A percentile compares a stretch with the other conserved stretches of the same genome.
Conservation (phyloP, 2,797 vertebrate genomes). For the Iguana delicatissima region DNA sequence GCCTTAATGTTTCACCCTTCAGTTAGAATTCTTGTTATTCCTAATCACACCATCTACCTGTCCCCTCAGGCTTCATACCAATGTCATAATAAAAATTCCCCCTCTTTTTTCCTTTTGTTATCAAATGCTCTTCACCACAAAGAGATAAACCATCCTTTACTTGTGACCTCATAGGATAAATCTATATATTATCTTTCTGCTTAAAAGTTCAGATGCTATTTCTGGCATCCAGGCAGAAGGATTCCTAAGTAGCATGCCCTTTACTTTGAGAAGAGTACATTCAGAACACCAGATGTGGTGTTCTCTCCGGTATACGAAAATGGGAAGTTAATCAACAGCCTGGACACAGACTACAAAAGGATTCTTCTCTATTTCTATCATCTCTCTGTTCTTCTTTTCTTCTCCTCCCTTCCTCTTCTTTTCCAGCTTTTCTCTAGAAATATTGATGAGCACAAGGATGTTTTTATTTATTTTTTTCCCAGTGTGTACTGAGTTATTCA, state of each 20-base stretch:
- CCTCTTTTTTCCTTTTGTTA: not conserved
- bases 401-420: not conserved
- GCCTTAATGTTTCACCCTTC: conserved; percentile 10
- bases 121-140: not conserved
- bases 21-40: not conserved
- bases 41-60: not conserved
- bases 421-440: conserved; percentile 13
- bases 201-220: conserved; percentile 34
- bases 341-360: conserved; percentile 8
- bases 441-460: not conserved
- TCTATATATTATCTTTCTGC: conserved; percentile 16
- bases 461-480: not conserved
- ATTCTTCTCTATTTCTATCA: conserved; percentile 1
- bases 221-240: conserved; percentile 24
- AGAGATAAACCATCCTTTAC: not conserved
- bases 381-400: not conserved
- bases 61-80: not conserved
- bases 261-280: conserved; percentile 35
- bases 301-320: conserved; percentile 27
- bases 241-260: conserved; percentile 16
- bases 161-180: not conserved
- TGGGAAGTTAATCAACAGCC: conserved; percentile 37
- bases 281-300: conserved; percentile 39
- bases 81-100: not conserved
- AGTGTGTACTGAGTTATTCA: conserved; percentile 14